A percentile compares a stretch with the other conserved stretches of the same genome.
These are phyloP conservation scores for Tyto alba DNA, from an alignment of 2,113 vertebrate species.

Conservation along the genomic window DNA sequence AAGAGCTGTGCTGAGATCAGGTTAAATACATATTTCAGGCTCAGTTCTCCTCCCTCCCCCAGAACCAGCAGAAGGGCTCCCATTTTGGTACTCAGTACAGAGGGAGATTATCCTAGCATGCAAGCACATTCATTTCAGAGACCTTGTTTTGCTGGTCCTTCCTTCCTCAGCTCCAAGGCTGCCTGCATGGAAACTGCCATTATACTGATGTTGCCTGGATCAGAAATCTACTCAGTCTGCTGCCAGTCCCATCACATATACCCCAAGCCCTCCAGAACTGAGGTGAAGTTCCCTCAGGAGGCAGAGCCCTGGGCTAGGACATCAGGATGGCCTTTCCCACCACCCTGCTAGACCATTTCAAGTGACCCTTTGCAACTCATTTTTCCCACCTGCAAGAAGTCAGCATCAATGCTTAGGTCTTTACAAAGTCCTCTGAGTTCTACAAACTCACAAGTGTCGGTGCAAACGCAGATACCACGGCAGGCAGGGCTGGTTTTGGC, in stretches of 20 bases:
- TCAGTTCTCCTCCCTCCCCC: not conserved
- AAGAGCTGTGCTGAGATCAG: not conserved
- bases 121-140: not conserved
- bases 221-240: not conserved
- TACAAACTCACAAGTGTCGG: not conserved
- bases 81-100: not conserved
- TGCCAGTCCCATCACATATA: not conserved
- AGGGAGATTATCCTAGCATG: not conserved
- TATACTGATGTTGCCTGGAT: not conserved
- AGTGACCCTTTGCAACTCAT: not conserved
- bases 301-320: not conserved
- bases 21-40: not conserved
- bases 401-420: rapidly evolving
- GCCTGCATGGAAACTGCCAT: not conserved
- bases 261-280: not conserved
- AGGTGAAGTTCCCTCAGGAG: not conserved
- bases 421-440: not conserved
- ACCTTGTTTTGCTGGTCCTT: not conserved
- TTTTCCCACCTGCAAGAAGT: not conserved
- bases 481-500: not conserved
- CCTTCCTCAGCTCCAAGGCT: not conserved
- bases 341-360: not conserved
- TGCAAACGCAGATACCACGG: not conserved
- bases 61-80: not conserved
- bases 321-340: not conserved